Conservation (phyloP, 2,888 invertebrate genomes). For the Melinopterus prodromus region DNA sequence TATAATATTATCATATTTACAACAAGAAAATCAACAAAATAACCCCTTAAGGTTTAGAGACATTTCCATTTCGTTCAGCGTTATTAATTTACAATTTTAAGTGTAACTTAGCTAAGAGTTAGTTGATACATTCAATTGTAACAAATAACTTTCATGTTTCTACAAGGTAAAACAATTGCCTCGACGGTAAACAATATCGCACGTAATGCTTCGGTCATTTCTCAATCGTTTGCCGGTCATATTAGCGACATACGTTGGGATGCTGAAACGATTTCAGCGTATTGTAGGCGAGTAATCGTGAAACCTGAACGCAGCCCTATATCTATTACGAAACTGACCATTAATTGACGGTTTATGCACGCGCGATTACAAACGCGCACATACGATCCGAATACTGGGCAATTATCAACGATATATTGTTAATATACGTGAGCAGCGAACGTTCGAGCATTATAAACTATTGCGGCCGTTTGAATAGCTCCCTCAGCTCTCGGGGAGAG, state of each 20-base stretch:
- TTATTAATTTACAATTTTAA: too few relatives aligned
- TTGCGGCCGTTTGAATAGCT: not conserved
- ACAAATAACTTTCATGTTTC: not conserved
- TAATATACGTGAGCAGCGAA: not conserved
- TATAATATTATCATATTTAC: too few relatives aligned
- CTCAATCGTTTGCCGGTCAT: not conserved
- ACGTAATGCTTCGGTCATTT: not conserved
- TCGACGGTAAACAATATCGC: not conserved
- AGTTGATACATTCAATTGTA: not conserved
- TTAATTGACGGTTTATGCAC: slow-evolving; percentile 4
- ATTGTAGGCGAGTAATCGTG: not conserved
- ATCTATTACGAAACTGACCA: not conserved
- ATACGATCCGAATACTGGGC: not conserved
- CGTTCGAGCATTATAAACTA: not conserved
- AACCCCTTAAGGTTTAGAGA: too few relatives aligned
- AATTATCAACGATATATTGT: slow-evolving; percentile 4
- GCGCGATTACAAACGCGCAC: not conserved
- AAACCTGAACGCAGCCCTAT: not conserved
- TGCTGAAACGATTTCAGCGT: not conserved
- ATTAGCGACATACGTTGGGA: not conserved
- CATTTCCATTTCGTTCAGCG: too few relatives aligned
- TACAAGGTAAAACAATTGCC: not conserved
- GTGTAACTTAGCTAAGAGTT: too few relatives aligned
- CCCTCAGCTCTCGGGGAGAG: not conserved
- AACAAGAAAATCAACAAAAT: too few relatives aligned